Conservation (phyloP, 2,113 vertebrate species). For the Glaucidium brasilianum region DNA sequence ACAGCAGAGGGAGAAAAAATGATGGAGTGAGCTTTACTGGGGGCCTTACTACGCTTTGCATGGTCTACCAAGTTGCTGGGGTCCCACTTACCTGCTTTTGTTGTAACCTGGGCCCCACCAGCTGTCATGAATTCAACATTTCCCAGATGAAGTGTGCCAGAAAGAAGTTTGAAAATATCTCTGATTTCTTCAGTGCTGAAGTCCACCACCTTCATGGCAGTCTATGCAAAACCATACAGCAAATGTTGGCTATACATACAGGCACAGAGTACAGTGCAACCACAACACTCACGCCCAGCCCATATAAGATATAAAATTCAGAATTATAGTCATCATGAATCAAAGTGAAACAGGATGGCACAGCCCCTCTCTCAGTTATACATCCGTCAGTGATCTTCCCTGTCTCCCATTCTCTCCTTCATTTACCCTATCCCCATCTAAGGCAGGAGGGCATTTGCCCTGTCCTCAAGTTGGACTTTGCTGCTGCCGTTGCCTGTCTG, state of each 20-base stretch:
- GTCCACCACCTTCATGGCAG: slow-evolving; percentile 87
- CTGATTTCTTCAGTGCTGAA: slow-evolving; percentile 87
- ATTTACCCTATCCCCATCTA: not conserved
- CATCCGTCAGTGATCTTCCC: not conserved
- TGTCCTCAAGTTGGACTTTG: not conserved
- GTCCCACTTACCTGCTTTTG: slow-evolving; percentile 79
- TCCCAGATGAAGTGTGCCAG: slow-evolving; percentile 88
- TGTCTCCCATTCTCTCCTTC: not conserved
- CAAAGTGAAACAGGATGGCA: not conserved
- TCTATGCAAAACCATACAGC: slow-evolving; percentile 65
- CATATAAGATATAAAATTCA: not conserved
- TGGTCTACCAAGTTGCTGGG: not conserved
- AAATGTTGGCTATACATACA: not conserved
- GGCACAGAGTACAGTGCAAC: not conserved
- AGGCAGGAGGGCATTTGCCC: not conserved
- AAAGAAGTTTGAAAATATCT: slow-evolving; percentile 89
- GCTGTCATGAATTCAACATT: slow-evolving; percentile 93
- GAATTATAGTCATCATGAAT: not conserved
- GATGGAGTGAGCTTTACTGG: not conserved
- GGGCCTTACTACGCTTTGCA: not conserved
- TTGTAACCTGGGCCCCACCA: slow-evolving; percentile 88
- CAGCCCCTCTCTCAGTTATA: not conserved
- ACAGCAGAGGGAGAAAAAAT: not conserved
- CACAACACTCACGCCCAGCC: not conserved
- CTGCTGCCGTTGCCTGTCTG: not conserved